Evolutionary conservation across 2,113 vertebrate genomes (phyloP), one percentile per base, ranked within the genome.

Genomic region (Petrocephalus zakoni): DNA sequence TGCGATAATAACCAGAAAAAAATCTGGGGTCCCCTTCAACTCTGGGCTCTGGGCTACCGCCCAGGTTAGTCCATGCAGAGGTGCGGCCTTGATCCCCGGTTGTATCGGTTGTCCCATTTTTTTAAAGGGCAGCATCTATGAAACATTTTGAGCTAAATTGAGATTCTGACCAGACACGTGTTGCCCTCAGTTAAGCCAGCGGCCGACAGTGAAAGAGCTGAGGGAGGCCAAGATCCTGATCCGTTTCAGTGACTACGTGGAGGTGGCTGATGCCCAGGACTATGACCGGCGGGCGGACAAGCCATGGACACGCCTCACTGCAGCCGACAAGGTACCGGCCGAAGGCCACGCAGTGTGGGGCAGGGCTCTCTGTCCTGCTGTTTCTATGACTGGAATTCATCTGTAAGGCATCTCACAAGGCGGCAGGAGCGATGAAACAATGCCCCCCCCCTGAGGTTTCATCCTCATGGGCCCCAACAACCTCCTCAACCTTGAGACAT

Each of bases 211-310:
- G 47, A 98, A 99, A 94, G 98, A 99, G 92, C 94, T 99, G 53
- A 94, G 98, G 46, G 98, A 99, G 90, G 97, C 97, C 2, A 99
- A 98, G 93, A 99, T 99, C 93, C 97, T 99, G 55, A 99, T 99
- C 91, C 98, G 97, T 90, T 99, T 99, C 94, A 99, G 98, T 0
- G 98, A 99, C 95, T 99, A 99, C 0, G 98, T 99, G 94, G 98
- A 99, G 90, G 97, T 99, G 47, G 98, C 98, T 0, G 98, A 99
- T 0, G 98, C 98, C 17, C 98, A 99, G 95, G 98, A 99, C 93
- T 99, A 99, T 0, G 98, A 99, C 95, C 94, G 98, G 87, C 96
- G 98, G 89, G 98, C 98, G 0, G 98, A 99, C 94, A 99, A 99
- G 91, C 98, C 98, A 0, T 99, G 98, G 98, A 99, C 98, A 1